phyloP scores from a whole-genome alignment of 2,797 vertebrate genomes.

The Myotis pilosus region DNA sequence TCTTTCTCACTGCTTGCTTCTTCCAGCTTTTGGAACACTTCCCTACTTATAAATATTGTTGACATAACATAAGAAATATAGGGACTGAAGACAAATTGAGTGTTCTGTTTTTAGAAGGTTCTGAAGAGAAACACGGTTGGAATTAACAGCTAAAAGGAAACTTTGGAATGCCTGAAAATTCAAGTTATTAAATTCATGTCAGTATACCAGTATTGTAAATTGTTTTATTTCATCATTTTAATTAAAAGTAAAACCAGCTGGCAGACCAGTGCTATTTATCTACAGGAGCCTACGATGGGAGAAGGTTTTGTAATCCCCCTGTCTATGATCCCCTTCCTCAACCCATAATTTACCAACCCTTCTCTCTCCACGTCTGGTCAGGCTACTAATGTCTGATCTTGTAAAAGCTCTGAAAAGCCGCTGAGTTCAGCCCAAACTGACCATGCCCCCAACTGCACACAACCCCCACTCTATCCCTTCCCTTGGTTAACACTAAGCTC shows the following conservation, averaged over 20 bases:
- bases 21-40: background rate
- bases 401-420: background rate
- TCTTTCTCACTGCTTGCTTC: background rate
- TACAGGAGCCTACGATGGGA: background rate
- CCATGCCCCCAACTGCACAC: background rate
- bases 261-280: background rate
- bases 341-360: background rate
- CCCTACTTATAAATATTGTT: conserved; percentile 55
- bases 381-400: background rate
- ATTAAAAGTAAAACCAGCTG: background rate
- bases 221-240: conserved; percentile 19
- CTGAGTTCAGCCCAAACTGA: background rate
- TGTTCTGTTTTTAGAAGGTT: conserved; percentile 16
- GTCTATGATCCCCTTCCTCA: background rate
- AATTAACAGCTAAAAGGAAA: conserved; percentile 46
- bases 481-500: background rate
- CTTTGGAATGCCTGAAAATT: background rate
- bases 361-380: background rate
- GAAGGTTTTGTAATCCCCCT: background rate
- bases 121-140: background rate
- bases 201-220: background rate
- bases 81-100: background rate
- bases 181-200: background rate
- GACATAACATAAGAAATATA: conserved; percentile 41
- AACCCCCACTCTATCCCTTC: background rate